Conservation (phyloP, 2,113 vertebrate species). For the Miniopterus natalensis region DNA sequence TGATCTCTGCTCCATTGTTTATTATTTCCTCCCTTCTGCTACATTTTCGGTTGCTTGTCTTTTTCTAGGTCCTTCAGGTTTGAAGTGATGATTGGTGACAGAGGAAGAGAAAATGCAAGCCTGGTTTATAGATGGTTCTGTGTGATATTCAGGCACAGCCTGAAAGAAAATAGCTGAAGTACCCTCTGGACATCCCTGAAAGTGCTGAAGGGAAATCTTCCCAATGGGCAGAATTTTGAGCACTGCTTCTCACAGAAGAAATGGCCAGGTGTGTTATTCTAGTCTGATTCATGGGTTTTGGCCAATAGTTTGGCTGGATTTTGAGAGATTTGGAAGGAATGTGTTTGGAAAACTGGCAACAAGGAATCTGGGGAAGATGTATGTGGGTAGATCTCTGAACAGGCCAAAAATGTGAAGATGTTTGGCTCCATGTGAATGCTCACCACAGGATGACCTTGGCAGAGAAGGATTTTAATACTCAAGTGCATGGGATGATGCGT, state of each 20-base stretch:
- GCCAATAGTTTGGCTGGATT: not conserved
- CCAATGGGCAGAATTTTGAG: not conserved
- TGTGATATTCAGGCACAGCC: not conserved
- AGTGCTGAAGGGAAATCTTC: not conserved
- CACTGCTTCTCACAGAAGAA: not conserved
- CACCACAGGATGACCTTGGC: not conserved
- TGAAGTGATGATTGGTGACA: not conserved
- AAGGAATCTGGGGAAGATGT: not conserved
- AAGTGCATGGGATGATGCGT: not conserved
- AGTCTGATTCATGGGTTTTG: not conserved
- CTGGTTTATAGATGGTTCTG: not conserved
- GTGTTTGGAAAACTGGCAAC: not conserved
- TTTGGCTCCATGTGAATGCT: not conserved
- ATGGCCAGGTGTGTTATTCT: not conserved
- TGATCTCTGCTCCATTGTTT: not conserved
- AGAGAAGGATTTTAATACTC: not conserved
- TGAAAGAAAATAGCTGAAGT: not conserved
- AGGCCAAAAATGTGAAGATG: not conserved
- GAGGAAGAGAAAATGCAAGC: not conserved
- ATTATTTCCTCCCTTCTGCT: not conserved
- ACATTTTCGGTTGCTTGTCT: not conserved
- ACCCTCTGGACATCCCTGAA: not conserved
- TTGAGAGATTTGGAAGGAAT: not conserved
- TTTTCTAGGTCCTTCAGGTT: not conserved
- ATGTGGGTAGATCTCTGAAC: not conserved